A percentile compares a stretch with the other conserved stretches of the same genome.
Evolutionary conservation across 2,888 invertebrate genomes (phyloP).

Genomic region (Caenorhabditis virilis): DNA sequence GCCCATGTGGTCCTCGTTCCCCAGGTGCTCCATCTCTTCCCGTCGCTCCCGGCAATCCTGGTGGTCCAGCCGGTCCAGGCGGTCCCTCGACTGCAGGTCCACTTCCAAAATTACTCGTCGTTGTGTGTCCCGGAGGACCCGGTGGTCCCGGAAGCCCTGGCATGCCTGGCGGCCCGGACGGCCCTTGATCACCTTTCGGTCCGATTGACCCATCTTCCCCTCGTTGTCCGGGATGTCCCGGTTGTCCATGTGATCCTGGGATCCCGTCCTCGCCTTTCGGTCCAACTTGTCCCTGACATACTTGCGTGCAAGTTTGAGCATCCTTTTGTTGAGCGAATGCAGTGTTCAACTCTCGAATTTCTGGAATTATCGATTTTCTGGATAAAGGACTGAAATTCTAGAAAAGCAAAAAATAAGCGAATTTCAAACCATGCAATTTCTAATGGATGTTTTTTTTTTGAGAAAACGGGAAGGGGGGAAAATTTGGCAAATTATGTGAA

Average conservation of each 20-base stretch:
- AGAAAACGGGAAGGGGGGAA: background rate
- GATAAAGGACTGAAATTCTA: background rate
- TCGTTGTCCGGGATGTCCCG: conserved; percentile 51
- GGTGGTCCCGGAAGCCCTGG: conserved; percentile 38
- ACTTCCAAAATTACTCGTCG: conserved; percentile 5
- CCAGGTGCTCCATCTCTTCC: conserved; percentile 42
- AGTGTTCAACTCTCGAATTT: no score
- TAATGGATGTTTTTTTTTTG: no score
- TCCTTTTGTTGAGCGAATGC: background rate
- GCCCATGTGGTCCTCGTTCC: conserved; percentile 30
- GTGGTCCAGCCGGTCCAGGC: conserved; percentile 39
- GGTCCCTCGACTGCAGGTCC: conserved; percentile 37
- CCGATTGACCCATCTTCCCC: conserved; percentile 43
- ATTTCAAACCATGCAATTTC: conserved; percentile 5
- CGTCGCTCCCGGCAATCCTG: conserved; percentile 42
- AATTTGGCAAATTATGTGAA: background rate
- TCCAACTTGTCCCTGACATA: conserved; percentile 50
- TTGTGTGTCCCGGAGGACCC: conserved; percentile 40
- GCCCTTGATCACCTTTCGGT: conserved; percentile 38
- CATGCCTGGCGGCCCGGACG: conserved; percentile 45
- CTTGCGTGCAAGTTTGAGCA: conserved; percentile 30
- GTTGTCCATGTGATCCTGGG: conserved; percentile 47
- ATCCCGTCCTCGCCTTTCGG: conserved; percentile 48
- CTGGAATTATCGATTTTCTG: no score
- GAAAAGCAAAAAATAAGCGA: conserved; percentile 2